A percentile compares a stretch with the other conserved stretches of the same genome.
Conservation (phyloP, 2,113 vertebrate species). For the Sarotherodon lohbergeri region DNA sequence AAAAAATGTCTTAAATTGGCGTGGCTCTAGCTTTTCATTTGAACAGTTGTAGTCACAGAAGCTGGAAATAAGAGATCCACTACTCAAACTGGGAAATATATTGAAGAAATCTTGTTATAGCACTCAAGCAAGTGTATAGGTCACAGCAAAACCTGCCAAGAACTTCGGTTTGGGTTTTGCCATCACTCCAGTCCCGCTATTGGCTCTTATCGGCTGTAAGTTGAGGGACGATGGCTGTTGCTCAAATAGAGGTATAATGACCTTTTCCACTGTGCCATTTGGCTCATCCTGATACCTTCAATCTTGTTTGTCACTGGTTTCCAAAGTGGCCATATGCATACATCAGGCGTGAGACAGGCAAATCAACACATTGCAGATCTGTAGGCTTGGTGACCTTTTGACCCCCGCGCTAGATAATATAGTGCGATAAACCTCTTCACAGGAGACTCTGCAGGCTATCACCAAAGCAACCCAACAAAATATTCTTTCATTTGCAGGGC, state of each 20-base stretch:
- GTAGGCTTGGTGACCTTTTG: neutral
- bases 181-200: neutral
- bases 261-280: neutral
- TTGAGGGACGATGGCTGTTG: neutral
- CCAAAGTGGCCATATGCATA: neutral
- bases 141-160: neutral
- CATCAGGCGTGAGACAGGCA: neutral
- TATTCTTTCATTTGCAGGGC: neutral
- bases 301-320: neutral
- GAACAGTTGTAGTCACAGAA: neutral
- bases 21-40: neutral
- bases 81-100: neutral
- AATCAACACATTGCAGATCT: neutral
- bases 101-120: neutral
- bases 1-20: neutral
- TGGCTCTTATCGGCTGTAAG: neutral
- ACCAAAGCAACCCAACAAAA: neutral
- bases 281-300: neutral
- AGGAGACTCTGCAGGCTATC: neutral
- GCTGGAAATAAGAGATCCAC: neutral
- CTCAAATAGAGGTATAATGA: neutral
- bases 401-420: neutral
- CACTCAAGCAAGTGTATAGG: neutral
- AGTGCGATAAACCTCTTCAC: neutral
- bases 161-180: neutral